Evolutionary conservation across 64 coral and sea anemone genomes (phyloP).

Genomic region (Stylophora pistillata): DNA sequence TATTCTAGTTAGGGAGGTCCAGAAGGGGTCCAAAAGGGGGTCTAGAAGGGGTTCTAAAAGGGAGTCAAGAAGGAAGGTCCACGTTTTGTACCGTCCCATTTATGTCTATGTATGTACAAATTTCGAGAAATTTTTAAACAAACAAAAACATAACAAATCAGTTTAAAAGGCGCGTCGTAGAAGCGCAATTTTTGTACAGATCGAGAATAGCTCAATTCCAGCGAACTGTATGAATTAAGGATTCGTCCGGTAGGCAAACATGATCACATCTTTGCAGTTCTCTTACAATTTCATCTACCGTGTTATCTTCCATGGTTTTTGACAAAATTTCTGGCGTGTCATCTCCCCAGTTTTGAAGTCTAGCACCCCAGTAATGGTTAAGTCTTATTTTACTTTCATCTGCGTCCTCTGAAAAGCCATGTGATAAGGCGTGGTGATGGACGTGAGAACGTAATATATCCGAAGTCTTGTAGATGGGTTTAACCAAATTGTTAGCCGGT

Average conservation of each 20-base stretch:
- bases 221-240: constrained; percentile 30
- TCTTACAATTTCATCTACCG: constrained; percentile 24
- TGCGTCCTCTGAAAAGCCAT: constrained; percentile 17
- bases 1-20: no score
- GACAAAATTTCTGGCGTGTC: constrained; percentile 64
- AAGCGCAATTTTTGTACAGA: no score
- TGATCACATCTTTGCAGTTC: neutral
- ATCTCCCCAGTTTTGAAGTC: constrained; percentile 77
- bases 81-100: no score
- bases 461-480: constrained; percentile 73
- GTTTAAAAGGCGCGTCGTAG: no score
- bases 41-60: no score
- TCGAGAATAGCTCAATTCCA: constrained; percentile 2
- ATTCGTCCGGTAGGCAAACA: constrained; percentile 6
- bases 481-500: constrained; percentile 68
- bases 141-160: no score
- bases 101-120: no score
- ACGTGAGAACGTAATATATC: constrained; percentile 30
- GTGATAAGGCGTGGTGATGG: constrained; percentile 54
- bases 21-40: no score
- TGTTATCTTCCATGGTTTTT: constrained; percentile 53
- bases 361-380: constrained; percentile 84
- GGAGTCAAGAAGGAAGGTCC: no score
- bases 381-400: constrained; percentile 13
- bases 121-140: no score